Evolutionary conservation across 1,140 invertebrate genomes (phyloP).

Genomic region (Hycleus cichorii): DNA sequence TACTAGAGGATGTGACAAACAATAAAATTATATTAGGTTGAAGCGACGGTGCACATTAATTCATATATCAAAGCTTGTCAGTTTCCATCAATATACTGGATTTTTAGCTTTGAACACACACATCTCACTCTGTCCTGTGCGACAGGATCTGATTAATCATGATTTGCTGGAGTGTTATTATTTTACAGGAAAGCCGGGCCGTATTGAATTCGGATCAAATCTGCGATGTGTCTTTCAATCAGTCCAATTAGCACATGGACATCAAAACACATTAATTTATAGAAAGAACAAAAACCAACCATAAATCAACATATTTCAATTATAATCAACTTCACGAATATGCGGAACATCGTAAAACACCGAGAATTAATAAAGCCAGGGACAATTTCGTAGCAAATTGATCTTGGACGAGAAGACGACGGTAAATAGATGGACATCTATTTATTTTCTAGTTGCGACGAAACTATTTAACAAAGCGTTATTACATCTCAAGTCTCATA

Average conservation of each 20-base stretch:
- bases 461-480: conserved; percentile 10
- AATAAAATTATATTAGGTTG: conserved; percentile 19
- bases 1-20: conserved; percentile 15
- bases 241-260: too few species aligned
- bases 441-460: not conserved
- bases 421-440: too few species aligned
- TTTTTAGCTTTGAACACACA: not conserved
- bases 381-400: too few species aligned
- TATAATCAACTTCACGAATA: too few species aligned
- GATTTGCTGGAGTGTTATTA: conserved; percentile 7
- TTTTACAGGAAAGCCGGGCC: not conserved
- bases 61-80: conserved; percentile 19
- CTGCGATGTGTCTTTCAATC: too few species aligned
- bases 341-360: too few species aligned
- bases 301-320: too few species aligned
- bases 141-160: conserved; percentile 8
- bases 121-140: not conserved
- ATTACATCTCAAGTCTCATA: conserved; percentile 11
- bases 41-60: conserved; percentile 7
- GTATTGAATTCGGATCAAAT: too few species aligned
- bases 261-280: too few species aligned
- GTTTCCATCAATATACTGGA: conserved; percentile 9
- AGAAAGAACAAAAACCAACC: too few species aligned
- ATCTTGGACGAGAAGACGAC: too few species aligned
- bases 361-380: too few species aligned